These are phyloP conservation scores for Oceanites oceanicus DNA, from an alignment of 2,113 vertebrate species.

Conservation along the genomic window DNA sequence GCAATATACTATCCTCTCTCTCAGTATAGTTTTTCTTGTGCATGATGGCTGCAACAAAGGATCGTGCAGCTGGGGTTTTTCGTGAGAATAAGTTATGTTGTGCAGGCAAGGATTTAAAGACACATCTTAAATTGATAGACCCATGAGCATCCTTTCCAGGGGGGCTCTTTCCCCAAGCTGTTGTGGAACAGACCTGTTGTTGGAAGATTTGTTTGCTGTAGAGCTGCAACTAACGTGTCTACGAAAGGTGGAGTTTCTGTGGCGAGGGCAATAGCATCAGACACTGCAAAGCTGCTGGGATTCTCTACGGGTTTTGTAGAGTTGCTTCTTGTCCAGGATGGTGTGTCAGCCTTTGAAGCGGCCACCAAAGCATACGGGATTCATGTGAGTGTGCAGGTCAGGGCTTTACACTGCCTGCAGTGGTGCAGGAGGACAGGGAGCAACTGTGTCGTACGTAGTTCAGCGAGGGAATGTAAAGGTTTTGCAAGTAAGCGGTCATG, in stretches of 20 bases:
- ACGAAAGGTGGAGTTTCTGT: neutral
- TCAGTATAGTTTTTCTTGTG: neutral
- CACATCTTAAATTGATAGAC: neutral
- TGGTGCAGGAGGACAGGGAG: neutral
- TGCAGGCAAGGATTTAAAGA: neutral
- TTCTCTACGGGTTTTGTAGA: neutral
- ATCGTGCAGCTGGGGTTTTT: neutral
- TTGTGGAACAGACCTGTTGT: neutral
- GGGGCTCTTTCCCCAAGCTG: rapidly evolving
- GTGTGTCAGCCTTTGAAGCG: neutral
- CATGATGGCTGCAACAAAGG: neutral
- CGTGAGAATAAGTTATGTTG: neutral
- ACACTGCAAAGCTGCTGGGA: neutral
- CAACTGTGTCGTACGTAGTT: rapidly evolving
- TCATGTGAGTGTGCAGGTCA: neutral
- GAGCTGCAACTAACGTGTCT: neutral
- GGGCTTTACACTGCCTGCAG: neutral
- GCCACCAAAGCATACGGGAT: neutral
- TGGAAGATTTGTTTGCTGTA: neutral
- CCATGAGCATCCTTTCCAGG: neutral
- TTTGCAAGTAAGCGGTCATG: neutral
- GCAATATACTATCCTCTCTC: neutral
- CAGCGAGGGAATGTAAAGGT: neutral
- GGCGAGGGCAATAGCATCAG: neutral
- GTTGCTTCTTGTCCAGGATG: neutral